Conservation (phyloP, 2,888 invertebrate genomes). For the Catotricha subobsoleta region DNA sequence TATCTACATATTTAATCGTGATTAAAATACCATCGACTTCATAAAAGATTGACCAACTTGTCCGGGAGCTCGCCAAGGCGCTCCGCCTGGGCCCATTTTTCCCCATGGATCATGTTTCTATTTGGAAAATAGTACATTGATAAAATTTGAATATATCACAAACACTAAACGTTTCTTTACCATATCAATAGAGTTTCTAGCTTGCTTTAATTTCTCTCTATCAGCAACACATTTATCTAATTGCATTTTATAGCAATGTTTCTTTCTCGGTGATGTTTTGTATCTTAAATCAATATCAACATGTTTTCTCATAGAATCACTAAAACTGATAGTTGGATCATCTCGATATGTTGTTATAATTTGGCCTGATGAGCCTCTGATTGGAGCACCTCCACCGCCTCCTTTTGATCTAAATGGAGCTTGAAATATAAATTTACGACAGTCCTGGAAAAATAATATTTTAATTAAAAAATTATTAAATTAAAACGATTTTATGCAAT, state of each 20-base stretch:
- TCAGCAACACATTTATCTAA: slow-evolving; percentile 31
- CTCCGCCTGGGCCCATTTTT: slow-evolving; percentile 38
- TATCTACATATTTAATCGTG: not conserved
- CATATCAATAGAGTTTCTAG: slow-evolving; percentile 14
- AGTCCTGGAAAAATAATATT: slow-evolving; percentile 5
- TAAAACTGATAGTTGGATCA: slow-evolving; percentile 47
- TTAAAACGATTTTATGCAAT: not conserved
- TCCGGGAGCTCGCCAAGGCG: slow-evolving; percentile 54
- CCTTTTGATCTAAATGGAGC: slow-evolving; percentile 2
- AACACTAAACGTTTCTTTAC: not conserved
- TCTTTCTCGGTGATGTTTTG: slow-evolving; percentile 34
- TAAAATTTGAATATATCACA: too few relatives aligned
- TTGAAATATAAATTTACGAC: slow-evolving; percentile 4
- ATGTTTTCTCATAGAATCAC: slow-evolving; percentile 39
- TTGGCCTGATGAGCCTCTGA: slow-evolving; percentile 17
- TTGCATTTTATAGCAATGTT: slow-evolving; percentile 36
- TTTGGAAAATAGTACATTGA: not conserved
- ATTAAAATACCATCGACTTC: slow-evolving; percentile 49
- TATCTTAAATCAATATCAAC: slow-evolving; percentile 55
- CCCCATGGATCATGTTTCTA: slow-evolving; percentile 19
- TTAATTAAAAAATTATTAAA: not conserved
- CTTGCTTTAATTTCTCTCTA: slow-evolving; percentile 10
- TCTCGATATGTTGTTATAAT: slow-evolving; percentile 30
- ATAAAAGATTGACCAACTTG: slow-evolving; percentile 55
- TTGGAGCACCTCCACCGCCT: slow-evolving; percentile 12